Evolutionary conservation across 2,888 invertebrate genomes (phyloP).

Genomic region (Leucania comma): DNA sequence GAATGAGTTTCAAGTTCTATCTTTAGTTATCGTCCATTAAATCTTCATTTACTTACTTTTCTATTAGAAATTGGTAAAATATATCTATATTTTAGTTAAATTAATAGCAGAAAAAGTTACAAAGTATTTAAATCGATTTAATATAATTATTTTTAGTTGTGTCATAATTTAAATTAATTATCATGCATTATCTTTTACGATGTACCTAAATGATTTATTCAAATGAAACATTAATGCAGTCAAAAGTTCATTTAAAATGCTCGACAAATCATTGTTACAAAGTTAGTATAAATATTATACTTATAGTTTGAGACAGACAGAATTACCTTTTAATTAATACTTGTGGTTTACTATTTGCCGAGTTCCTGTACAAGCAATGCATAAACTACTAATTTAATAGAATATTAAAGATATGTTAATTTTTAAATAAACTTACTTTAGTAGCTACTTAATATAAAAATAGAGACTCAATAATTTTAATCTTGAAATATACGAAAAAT

Average conservation of each 20-base stretch:
- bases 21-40: slow-evolving; percentile 11
- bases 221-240: slow-evolving; percentile 4
- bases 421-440: slow-evolving; percentile 20
- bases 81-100: slow-evolving; percentile 1
- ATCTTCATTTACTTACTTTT: slow-evolving; percentile 40
- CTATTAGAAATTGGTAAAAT: slow-evolving; percentile 16
- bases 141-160: background rate
- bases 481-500: slow-evolving; percentile 24
- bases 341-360: slow-evolving; percentile 2
- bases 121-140: background rate
- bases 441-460: slow-evolving; percentile 35
- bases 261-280: background rate
- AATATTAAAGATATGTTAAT: slow-evolving; percentile 41
- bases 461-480: slow-evolving; percentile 27
- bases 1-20: slow-evolving; percentile 19
- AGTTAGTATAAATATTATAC: background rate
- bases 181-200: background rate
- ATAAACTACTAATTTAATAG: slow-evolving; percentile 11
- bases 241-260: slow-evolving; percentile 3
- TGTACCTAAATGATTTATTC: background rate
- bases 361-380: background rate
- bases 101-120: slow-evolving; percentile 19
- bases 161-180: slow-evolving; percentile 10
- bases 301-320: background rate
- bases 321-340: slow-evolving; percentile 10